These are phyloP conservation scores for Dusona sp. DNA, from an alignment of 2,888 invertebrate genomes.

Conservation along the genomic window DNA sequence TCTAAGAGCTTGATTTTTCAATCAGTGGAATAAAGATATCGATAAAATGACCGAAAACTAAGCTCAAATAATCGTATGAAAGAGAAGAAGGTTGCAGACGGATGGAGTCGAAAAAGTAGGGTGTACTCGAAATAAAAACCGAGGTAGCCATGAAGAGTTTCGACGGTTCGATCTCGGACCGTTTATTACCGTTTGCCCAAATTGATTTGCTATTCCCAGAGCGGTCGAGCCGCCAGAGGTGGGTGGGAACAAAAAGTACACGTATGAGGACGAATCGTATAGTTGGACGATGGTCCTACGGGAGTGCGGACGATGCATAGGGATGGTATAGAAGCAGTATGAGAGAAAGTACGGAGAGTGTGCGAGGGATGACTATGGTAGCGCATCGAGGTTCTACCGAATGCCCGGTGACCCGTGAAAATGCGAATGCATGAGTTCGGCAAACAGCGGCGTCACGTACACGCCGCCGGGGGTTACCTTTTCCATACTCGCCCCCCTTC, in stretches of 20 bases:
- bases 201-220: slow-evolving; percentile 77
- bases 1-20: slow-evolving; percentile 9
- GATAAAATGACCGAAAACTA: not conserved
- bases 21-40: not conserved
- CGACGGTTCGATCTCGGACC: slow-evolving; percentile 60
- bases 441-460: slow-evolving; percentile 80
- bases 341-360: slow-evolving; percentile 58
- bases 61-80: slow-evolving; percentile 27
- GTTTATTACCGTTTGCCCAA: slow-evolving; percentile 78
- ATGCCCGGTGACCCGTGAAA: slow-evolving; percentile 82
- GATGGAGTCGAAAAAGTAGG: slow-evolving; percentile 13
- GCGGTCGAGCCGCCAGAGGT: slow-evolving; percentile 50
- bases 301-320: slow-evolving; percentile 53
- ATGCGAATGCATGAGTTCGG: slow-evolving; percentile 80
- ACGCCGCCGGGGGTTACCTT: slow-evolving; percentile 67
- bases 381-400: slow-evolving; percentile 71
- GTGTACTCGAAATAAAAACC: slow-evolving; percentile 27
- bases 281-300: slow-evolving; percentile 53
- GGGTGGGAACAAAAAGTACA: slow-evolving; percentile 23
- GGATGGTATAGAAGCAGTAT: slow-evolving; percentile 38
- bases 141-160: slow-evolving; percentile 45
- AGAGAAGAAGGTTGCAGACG: slow-evolving; percentile 14
- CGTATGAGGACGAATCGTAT: slow-evolving; percentile 24
- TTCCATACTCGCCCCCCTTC: slow-evolving; percentile 50
- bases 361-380: slow-evolving; percentile 58